phyloP scores from a whole-genome alignment of 2,888 invertebrate species.

The Drosophila pullipes region DNA sequence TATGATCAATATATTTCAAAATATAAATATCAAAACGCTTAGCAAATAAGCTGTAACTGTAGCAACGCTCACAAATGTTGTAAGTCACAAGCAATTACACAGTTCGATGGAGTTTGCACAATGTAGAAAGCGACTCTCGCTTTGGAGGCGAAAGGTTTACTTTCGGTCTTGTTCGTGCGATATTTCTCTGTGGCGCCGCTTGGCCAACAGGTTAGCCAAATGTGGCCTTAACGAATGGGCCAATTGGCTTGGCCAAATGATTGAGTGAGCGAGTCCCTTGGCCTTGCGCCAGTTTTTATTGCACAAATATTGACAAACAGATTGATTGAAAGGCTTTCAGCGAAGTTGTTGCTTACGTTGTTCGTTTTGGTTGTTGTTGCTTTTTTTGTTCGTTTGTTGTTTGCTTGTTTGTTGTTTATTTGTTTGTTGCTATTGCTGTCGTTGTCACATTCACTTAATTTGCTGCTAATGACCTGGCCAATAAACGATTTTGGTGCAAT shows the following conservation, averaged over 20 bases:
- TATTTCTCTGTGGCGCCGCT: conserved; percentile 51
- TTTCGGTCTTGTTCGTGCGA: conserved; percentile 1
- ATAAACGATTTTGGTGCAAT: conserved; percentile 42
- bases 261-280: conserved; percentile 46
- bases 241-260: conserved; percentile 52
- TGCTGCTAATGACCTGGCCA: conserved; percentile 69
- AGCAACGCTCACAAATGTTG: neutral
- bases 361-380: neutral
- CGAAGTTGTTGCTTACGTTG: conserved; percentile 25
- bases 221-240: conserved; percentile 43
- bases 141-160: conserved; percentile 54
- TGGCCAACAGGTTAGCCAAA: conserved; percentile 73
- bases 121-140: conserved; percentile 14
- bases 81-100: neutral
- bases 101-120: neutral
- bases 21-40: neutral
- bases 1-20: neutral
- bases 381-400: conserved; percentile 21
- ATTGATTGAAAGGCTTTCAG: conserved; percentile 69
- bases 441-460: conserved; percentile 58
- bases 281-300: conserved; percentile 61
- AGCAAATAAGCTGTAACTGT: neutral
- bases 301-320: conserved; percentile 54
- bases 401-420: conserved; percentile 6
- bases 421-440: conserved; percentile 10